Evolutionary conservation across 2,797 vertebrate genomes (phyloP).

Genomic region (Astyanax mexicanus): DNA sequence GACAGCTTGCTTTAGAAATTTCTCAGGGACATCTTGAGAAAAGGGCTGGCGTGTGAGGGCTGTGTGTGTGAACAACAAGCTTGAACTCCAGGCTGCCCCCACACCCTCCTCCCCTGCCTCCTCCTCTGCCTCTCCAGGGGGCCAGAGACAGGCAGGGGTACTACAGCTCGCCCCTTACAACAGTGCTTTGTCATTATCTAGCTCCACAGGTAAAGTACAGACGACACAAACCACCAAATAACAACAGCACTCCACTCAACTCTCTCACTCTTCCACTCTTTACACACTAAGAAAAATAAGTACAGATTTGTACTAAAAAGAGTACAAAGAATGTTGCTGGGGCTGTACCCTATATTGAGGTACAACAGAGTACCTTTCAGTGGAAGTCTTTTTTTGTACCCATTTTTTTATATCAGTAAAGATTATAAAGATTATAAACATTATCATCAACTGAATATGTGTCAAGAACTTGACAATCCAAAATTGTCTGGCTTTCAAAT

Average conservation of each 20-base stretch:
- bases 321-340: too few species aligned
- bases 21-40: not conserved
- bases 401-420: too few species aligned
- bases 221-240: not conserved
- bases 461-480: too few species aligned
- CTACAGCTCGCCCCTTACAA: not conserved
- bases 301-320: too few species aligned
- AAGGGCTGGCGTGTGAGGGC: not conserved
- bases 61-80: not conserved
- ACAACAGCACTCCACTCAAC: not conserved
- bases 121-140: not conserved
- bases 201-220: not conserved
- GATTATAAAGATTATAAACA: too few species aligned
- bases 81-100: not conserved
- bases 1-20: not conserved
- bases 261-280: too few species aligned
- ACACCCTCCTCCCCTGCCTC: not conserved
- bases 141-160: not conserved
- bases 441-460: too few species aligned
- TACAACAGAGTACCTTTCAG: too few species aligned
- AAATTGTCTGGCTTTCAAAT: too few species aligned
- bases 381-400: too few species aligned
- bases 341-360: too few species aligned
- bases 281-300: too few species aligned
- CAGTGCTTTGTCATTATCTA: conserved; percentile 19